Evolutionary conservation across 1,140 invertebrate species (phyloP).

Genomic region (Apis mellifera): DNA sequence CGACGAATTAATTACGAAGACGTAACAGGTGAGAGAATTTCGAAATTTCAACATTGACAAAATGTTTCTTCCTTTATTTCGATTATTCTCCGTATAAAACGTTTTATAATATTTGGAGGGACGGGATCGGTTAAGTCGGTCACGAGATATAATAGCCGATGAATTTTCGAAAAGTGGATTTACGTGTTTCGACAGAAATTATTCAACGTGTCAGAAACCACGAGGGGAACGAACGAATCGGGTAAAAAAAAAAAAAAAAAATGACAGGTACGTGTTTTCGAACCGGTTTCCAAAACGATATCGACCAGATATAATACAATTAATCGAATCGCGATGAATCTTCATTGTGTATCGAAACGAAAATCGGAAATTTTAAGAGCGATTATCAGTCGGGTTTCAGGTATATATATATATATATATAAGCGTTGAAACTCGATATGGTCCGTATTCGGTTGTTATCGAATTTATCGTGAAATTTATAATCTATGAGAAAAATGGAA

Average conservation of each 20-base stretch:
- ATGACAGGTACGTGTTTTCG: not conserved
- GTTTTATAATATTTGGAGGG: not conserved
- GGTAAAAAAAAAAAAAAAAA: no score
- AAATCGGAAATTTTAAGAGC: not conserved
- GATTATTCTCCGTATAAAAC: no score
- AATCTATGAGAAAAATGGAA: not conserved
- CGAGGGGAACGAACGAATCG: not conserved
- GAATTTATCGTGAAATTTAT: not conserved
- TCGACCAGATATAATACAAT: not conserved
- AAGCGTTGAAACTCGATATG: not conserved
- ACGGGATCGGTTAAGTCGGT: not conserved
- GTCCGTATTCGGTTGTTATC: not conserved
- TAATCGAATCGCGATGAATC: not conserved
- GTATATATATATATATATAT: no score
- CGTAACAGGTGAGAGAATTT: no score
- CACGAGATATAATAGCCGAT: not conserved
- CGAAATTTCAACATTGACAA: no score
- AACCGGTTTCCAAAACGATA: not conserved
- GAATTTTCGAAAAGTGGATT: constrained; percentile 13
- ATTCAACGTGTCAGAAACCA: not conserved
- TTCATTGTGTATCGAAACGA: no score
- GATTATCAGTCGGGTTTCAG: not conserved
- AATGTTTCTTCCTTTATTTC: no score
- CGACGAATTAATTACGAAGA: no score
- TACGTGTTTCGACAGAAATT: constrained; percentile 1